Percentiles rank a stretch among this genome's conserved stretches.
These are phyloP conservation scores for Pseudochaenichthys georgianus DNA, from an alignment of 2,797 vertebrate species.

Conservation along the genomic window DNA sequence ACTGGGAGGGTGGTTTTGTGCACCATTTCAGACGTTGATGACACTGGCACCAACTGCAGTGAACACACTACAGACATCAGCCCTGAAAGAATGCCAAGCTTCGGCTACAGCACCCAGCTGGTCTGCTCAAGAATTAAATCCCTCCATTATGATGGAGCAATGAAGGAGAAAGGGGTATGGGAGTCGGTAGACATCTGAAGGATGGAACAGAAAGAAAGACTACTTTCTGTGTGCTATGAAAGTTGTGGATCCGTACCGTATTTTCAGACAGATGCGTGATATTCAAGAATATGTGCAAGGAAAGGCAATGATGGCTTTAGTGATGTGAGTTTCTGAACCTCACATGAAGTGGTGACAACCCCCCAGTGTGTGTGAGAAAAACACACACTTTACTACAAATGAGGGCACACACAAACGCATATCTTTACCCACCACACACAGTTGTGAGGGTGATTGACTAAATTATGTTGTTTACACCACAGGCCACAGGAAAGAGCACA, in stretches of 20 bases:
- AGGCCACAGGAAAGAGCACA: conserved; percentile 51
- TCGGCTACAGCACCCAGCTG: conserved; percentile 13
- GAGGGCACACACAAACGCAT: conserved; percentile 34
- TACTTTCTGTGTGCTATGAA: conserved; percentile 8
- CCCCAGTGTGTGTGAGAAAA: conserved; percentile 60
- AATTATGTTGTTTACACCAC: conserved; percentile 57
- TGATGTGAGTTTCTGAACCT: conserved; percentile 64
- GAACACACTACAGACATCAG: conserved; percentile 40
- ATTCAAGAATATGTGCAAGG: conserved; percentile 49
- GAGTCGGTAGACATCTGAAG: neutral
- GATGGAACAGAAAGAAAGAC: conserved; percentile 23
- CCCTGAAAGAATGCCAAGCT: conserved; percentile 40
- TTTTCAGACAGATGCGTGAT: conserved; percentile 57
- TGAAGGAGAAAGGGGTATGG: conserved; percentile 25
- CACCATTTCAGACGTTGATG: conserved; percentile 42
- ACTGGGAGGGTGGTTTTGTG: conserved; percentile 45
- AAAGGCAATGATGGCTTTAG: conserved; percentile 69
- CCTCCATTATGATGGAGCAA: conserved; percentile 52
- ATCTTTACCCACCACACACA: conserved; percentile 22
- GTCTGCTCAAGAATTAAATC: conserved; percentile 46
- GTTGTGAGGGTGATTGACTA: conserved; percentile 50
- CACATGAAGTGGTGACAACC: conserved; percentile 57
- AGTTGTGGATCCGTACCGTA: neutral
- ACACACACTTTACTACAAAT: conserved; percentile 33
- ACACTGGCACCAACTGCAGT: conserved; percentile 46